These are phyloP conservation scores for Thysanoteuthis rhombus DNA, from an alignment of 2,888 invertebrate genomes.

Conservation along the genomic window DNA sequence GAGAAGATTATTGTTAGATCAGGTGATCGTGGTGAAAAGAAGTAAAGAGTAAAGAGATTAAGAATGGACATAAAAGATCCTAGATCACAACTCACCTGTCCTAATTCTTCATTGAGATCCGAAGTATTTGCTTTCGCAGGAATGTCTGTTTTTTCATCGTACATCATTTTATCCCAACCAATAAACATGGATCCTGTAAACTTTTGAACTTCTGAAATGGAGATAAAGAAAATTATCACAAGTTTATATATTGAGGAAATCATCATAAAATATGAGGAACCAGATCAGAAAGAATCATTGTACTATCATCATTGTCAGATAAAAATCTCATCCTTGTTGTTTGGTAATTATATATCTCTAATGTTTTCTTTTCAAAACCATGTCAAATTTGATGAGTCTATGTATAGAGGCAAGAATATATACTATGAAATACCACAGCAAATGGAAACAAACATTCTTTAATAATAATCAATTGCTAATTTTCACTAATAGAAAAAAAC, in stretches of 20 bases:
- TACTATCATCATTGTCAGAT: no score
- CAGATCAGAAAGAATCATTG: no score
- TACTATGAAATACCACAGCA: neutral
- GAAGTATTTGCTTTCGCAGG: conserved; percentile 83
- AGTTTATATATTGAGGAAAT: no score
- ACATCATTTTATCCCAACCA: conserved; percentile 77
- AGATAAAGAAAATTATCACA: neutral
- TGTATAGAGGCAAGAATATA: neutral
- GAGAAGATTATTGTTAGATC: no score
- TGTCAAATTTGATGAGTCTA: neutral
- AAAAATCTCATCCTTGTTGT: no score
- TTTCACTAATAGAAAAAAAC: no score
- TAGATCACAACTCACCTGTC: conserved; percentile 72
- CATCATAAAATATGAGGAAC: no score
- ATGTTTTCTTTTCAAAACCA: neutral
- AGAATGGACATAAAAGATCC: neutral
- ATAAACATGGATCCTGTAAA: conserved; percentile 77
- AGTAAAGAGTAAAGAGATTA: neutral
- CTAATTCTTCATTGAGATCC: conserved; percentile 86
- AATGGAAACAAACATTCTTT: neutral
- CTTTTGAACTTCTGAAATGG: conserved; percentile 72
- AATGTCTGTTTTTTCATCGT: conserved; percentile 58
- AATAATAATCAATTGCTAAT: no score
- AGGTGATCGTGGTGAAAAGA: no score
- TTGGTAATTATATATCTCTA: neutral